Conservation (phyloP, 2,113 vertebrate species). For the Ochotona curzoniae region DNA sequence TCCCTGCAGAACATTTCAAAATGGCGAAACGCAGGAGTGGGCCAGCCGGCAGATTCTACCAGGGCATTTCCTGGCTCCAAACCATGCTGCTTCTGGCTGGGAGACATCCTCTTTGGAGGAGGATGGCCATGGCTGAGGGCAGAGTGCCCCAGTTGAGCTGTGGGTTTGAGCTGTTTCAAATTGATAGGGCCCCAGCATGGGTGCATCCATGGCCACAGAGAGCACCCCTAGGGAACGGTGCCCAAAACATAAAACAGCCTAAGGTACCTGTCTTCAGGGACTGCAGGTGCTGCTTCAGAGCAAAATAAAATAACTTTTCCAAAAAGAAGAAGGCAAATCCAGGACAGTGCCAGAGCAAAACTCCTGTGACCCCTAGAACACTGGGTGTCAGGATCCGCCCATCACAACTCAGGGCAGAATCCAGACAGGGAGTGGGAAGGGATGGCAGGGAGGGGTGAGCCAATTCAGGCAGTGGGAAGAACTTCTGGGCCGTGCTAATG, state of each 20-base stretch:
- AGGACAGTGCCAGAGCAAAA: neutral
- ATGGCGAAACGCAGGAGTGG: neutral
- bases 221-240: too few relatives aligned
- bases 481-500: constrained; percentile 87
- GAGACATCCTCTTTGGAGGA: neutral
- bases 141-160: neutral
- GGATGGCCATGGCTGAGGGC: neutral
- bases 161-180: neutral
- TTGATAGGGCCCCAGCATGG: neutral
- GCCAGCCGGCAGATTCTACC: neutral
- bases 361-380: neutral
- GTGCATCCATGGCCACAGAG: neutral
- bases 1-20: neutral
- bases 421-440: neutral
- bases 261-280: too few relatives aligned
- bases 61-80: neutral
- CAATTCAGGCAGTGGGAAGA: constrained; percentile 74
- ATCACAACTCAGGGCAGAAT: neutral
- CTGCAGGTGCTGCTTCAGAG: neutral
- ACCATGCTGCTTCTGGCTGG: neutral
- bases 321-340: neutral
- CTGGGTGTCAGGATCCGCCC: neutral
- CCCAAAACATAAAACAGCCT: too few relatives aligned
- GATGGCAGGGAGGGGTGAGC: neutral
- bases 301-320: neutral